A percentile compares a stretch with the other conserved stretches of the same genome.
Conservation (phyloP, 2,797 vertebrate species). For the Epinephelus malabaricus region DNA sequence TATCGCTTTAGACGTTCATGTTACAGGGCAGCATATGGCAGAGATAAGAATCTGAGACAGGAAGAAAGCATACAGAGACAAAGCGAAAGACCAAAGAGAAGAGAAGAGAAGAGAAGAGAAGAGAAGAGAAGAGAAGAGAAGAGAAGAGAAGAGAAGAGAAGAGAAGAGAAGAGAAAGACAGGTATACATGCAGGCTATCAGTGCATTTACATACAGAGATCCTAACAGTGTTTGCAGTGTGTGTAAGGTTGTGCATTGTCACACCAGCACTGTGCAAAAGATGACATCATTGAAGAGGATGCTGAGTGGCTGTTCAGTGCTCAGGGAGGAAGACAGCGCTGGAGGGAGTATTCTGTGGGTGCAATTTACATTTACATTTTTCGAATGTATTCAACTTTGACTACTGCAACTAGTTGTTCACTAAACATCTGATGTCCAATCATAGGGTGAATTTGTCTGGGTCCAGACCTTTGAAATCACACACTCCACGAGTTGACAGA, state of each 20-base stretch:
- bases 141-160: too few species aligned
- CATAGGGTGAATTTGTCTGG: too few species aligned
- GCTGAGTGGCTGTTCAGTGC: conserved; percentile 9
- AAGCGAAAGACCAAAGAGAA: background rate
- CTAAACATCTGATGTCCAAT: background rate
- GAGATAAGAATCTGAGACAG: conserved; percentile 24
- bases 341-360: conserved; percentile 5
- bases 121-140: background rate
- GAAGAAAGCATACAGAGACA: background rate
- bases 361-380: conserved; percentile 2
- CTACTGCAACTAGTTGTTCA: background rate
- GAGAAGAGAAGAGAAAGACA: too few species aligned
- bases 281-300: conserved; percentile 40
- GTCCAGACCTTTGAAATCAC: too few species aligned
- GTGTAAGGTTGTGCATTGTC: background rate
- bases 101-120: background rate
- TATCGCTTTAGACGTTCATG: conserved; percentile 35
- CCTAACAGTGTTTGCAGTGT: background rate
- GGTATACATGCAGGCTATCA: background rate
- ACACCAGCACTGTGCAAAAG: conserved; percentile 3
- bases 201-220: background rate
- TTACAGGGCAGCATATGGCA: conserved; percentile 50
- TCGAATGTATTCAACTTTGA: background rate
- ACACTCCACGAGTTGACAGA: too few species aligned
- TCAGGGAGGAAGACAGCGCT: conserved; percentile 1